phyloP scores from a whole-genome alignment of 1,140 invertebrate species.

The Heliothis virescens region DNA sequence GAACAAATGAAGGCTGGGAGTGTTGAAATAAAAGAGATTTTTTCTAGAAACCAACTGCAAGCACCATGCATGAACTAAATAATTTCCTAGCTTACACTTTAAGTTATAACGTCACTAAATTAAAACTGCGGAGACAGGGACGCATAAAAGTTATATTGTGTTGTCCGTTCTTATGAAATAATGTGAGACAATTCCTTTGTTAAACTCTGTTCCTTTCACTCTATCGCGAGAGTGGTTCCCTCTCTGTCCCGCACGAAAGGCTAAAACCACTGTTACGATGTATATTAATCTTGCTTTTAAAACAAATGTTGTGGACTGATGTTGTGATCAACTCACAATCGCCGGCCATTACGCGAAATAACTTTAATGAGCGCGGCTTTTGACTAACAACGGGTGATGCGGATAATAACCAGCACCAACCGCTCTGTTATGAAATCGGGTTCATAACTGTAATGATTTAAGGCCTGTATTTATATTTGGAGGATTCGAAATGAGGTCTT shows the following conservation, averaged over 20 bases:
- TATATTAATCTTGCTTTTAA: slow-evolving; percentile 45
- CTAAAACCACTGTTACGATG: slow-evolving; percentile 29
- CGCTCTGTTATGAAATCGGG: neutral
- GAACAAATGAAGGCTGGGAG: too few relatives aligned
- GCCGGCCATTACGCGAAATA: slow-evolving; percentile 36
- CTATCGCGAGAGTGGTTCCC: neutral
- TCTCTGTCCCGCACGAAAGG: neutral
- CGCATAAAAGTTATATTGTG: slow-evolving; percentile 31
- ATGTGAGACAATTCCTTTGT: slow-evolving; percentile 20
- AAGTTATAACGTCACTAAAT: slow-evolving; percentile 27
- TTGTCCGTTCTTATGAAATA: slow-evolving; percentile 33
- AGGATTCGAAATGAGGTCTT: neutral
- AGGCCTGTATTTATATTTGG: neutral
- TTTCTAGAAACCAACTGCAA: neutral
- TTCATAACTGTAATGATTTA: slow-evolving; percentile 22
- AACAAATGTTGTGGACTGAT: slow-evolving; percentile 42
- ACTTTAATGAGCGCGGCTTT: slow-evolving; percentile 33
- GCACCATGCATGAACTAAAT: neutral
- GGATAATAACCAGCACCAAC: slow-evolving; percentile 5
- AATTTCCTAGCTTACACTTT: slow-evolving; percentile 6
- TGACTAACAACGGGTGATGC: slow-evolving; percentile 18
- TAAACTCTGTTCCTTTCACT: neutral
- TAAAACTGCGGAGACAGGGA: slow-evolving; percentile 13
- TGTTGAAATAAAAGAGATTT: neutral
- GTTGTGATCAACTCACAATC: slow-evolving; percentile 38